Evolutionary conservation across 1,140 invertebrate genomes (phyloP), one percentile per base, ranked within the genome.

Genomic region (Drosophila nannoptera): DNA sequence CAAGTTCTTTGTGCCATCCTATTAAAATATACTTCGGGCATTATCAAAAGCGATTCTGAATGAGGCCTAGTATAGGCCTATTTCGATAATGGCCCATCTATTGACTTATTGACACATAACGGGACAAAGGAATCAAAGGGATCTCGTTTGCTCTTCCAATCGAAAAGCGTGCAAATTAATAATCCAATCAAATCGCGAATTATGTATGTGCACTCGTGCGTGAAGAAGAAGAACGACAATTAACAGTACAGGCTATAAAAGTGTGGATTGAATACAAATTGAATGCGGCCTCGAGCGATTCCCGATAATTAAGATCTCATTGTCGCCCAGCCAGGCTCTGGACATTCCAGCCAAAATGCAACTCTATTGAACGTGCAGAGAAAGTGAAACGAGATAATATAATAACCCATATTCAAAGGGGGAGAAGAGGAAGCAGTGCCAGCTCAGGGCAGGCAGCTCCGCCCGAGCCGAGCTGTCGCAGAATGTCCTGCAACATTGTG

Each of bases 401-500:
- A 22, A 22, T 22, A n/a, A n/a, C n/a, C n/a, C n/a, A n/a, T n/a
- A n/a, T n/a, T n/a, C n/a, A n/a, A n/a, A n/a, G n/a, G n/a, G n/a
- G n/a, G n/a, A n/a, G n/a, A n/a, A n/a, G n/a, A n/a, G n/a, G n/a
- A n/a, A n/a, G n/a, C n/a, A n/a, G n/a, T n/a, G n/a, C n/a, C n/a
- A n/a, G n/a, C n/a, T n/a, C n/a, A n/a, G n/a, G n/a, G 12, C n/a
- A 42, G 32, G n/a, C 14, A 59, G 49, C 12, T 56, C 36, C 46
- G 11, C 29, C 5, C n/a, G 46, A 31, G 22, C 22, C 40, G 53
- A 63, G 66, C 50, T 69, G 67, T 69, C 69, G 69, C 69, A 72
- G 63, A 68, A 72, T 72, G 69, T 53, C 55, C 63, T 36, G 43
- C 50, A 72, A 46, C 69, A 71, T 72, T 67, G 69, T 67, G 56